These are phyloP conservation scores for Thymallus thymallus DNA, from an alignment of 2,113 vertebrate species.

Conservation along the genomic window DNA sequence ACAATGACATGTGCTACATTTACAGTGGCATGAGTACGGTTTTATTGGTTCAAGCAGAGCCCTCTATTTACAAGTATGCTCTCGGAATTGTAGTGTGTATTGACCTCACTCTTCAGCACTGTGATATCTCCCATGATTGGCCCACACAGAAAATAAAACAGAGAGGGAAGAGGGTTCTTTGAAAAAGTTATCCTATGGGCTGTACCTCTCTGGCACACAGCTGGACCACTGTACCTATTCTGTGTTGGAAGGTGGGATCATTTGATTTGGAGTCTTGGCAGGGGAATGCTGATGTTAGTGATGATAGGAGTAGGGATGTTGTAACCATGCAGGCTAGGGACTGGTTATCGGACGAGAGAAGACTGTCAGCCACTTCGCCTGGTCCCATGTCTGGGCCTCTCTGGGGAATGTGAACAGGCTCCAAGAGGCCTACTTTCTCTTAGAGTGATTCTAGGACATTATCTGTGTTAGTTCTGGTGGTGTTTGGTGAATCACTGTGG, in stretches of 20 bases:
- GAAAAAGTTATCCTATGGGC: neutral
- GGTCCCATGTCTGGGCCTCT: conserved; percentile 12
- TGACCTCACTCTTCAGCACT: neutral
- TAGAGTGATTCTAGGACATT: conserved; percentile 53
- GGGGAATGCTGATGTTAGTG: too few species aligned
- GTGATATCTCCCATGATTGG: neutral
- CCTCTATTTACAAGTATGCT: too few species aligned
- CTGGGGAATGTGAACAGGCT: conserved; percentile 7
- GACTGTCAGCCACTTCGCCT: conserved; percentile 23
- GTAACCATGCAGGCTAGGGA: neutral
- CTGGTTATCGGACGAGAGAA: neutral
- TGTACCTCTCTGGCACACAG: neutral
- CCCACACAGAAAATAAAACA: neutral
- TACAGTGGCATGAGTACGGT: too few species aligned
- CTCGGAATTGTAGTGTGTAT: too few species aligned
- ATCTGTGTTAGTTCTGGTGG: conserved; percentile 44
- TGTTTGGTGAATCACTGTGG: conserved; percentile 1
- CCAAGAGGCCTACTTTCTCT: conserved; percentile 40
- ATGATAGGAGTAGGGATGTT: neutral
- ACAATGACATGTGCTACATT: too few species aligned
- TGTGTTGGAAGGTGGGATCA: neutral
- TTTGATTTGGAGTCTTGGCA: neutral
- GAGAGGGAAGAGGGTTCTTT: neutral
- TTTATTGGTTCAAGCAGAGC: too few species aligned
- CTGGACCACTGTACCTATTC: neutral